phyloP scores from a whole-genome alignment of 2,797 vertebrate species.

The Gila robusta region DNA sequence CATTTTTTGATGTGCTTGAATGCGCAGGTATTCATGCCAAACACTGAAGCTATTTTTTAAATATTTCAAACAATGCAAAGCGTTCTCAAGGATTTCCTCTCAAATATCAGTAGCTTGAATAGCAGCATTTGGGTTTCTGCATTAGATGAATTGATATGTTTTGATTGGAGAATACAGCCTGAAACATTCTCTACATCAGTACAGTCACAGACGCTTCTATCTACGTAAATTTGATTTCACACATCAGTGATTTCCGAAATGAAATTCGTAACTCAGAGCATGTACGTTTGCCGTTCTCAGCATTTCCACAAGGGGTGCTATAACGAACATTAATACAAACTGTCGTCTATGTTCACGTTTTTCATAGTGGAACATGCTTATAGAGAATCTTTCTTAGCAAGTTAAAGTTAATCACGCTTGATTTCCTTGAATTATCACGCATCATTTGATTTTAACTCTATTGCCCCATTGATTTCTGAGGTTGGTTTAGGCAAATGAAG shows the following conservation, averaged over 20 bases:
- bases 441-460: not conserved
- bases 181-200: not conserved
- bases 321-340: not conserved
- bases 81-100: conserved; percentile 14
- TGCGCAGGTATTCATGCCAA: conserved; percentile 14
- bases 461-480: not conserved
- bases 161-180: not conserved
- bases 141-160: not conserved
- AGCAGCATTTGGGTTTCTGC: not conserved
- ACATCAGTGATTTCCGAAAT: not conserved
- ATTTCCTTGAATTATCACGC: not conserved
- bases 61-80: conserved; percentile 5
- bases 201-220: not conserved
- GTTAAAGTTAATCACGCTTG: not conserved
- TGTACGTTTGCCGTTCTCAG: not conserved
- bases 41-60: not conserved
- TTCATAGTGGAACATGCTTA: not conserved
- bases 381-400: not conserved
- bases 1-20: not conserved
- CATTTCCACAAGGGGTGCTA: conserved; percentile 2
- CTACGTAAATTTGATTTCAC: not conserved
- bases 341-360: not conserved
- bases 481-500: not conserved
- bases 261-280: not conserved
- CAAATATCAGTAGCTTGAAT: not conserved